Base-by-base conservation (phyloP, 2,888 invertebrate genomes). In the Dexiosoma caninum region DNA sequence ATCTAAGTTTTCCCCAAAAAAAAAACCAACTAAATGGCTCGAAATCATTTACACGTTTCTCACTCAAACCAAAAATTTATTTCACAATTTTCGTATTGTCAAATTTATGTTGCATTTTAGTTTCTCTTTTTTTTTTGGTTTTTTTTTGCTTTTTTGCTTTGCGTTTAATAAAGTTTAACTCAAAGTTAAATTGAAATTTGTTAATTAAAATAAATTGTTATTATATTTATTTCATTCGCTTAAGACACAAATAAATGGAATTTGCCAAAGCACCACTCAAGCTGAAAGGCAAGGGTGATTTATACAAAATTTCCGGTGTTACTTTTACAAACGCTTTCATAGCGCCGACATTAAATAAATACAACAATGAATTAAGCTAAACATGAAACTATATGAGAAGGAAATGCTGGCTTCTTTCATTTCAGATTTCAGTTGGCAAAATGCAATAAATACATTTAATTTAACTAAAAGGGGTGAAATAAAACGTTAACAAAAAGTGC, bases 121-220 rank as follows among this genome's bases (percentile, higher is more conserved):
- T 8, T 37, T 27, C 27, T 27, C 27, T 27, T 14, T 49, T 60
- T 23, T 1, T 10, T 35, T 44, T 53, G 21, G 14, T n/a, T 27
- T n/a, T n/a, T n/a, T n/a, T n/a, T n/a, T n/a, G n/a, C n/a, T n/a
- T n/a, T n/a, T n/a, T n/a, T n/a, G n/a, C n/a, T n/a, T n/a, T n/a
- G n/a, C n/a, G 49, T 49, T 60, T 40, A 51, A 60, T 42, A 40
- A 49, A 60, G 53, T 64, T 44, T 44, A 19, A 60, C 42, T 23
- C 23, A 35, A 16, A 44, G 44, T 53, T 21, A 55, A 62, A 67
- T 10, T 30, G 27, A 70, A 70, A 70, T 77, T 44, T 74, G 64
- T 69, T 77, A 81, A 81, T 81, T 81, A 81, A 81, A 81, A 77
- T 77, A 74, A 81, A 81, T 69, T 67, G 60, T 69, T 76, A 60